phyloP scores from a whole-genome alignment of 1,140 invertebrate genomes.

The Lucilia sericata region DNA sequence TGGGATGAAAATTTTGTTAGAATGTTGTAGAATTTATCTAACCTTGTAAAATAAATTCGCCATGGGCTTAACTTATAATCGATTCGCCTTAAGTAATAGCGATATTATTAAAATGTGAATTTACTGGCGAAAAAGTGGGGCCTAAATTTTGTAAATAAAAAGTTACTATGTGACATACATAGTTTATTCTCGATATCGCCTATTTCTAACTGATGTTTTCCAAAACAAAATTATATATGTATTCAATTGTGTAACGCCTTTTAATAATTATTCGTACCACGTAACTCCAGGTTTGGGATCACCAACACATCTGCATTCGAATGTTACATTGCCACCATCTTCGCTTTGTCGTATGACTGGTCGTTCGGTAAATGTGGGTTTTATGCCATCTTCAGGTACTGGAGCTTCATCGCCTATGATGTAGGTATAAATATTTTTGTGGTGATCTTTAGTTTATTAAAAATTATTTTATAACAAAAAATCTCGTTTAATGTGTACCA shows the following conservation, averaged over 20 bases:
- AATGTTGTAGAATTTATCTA: too few species aligned
- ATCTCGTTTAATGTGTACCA: neutral
- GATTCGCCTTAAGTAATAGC: too few species aligned
- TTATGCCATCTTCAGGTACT: conserved; percentile 88
- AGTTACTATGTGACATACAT: too few species aligned
- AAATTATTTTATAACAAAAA: neutral
- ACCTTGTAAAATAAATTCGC: too few species aligned
- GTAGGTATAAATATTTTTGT: conserved; percentile 50
- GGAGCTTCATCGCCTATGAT: conserved; percentile 89
- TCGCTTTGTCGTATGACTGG: conserved; percentile 95
- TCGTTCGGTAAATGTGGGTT: conserved; percentile 96
- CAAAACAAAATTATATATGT: neutral
- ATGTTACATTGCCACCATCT: conserved; percentile 90
- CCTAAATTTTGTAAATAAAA: too few species aligned
- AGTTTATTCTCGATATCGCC: too few species aligned
- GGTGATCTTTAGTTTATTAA: conserved; percentile 50
- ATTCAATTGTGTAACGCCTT: too few species aligned
- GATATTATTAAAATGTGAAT: too few species aligned
- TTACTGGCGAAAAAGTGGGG: too few species aligned
- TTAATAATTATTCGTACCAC: conserved; percentile 76
- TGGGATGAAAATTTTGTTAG: too few species aligned
- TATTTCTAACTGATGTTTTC: neutral
- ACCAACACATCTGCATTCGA: conserved; percentile 95
- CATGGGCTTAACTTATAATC: too few species aligned
- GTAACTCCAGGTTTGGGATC: conserved; percentile 91